Evolutionary conservation across 2,797 vertebrate genomes (phyloP).

Genomic region (Clarias fuscus): DNA sequence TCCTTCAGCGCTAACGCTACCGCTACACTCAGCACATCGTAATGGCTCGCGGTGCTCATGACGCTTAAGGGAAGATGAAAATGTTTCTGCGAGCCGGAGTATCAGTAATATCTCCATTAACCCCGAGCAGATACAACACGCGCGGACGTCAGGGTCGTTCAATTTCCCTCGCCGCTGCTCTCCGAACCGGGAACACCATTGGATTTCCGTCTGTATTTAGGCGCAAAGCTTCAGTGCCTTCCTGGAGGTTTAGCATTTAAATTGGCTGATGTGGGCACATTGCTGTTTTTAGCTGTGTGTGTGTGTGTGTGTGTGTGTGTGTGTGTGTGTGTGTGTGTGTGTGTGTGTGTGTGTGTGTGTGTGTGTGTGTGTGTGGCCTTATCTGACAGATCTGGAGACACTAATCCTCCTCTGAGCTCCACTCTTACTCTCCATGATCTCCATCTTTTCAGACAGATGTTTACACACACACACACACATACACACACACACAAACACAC

Average conservation of each 20-base stretch:
- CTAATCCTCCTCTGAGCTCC: neutral
- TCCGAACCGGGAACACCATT: neutral
- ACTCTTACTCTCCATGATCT: neutral
- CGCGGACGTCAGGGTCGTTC: conserved; percentile 5
- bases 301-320: no score
- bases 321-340: no score
- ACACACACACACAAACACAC: no score
- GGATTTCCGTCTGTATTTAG: conserved; percentile 10
- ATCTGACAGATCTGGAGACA: neutral
- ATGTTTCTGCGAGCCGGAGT: conserved; percentile 34
- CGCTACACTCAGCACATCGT: neutral
- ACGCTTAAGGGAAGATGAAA: conserved; percentile 42
- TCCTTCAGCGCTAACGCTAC: conserved; percentile 8
- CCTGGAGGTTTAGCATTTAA: conserved; percentile 28
- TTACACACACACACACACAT: neutral
- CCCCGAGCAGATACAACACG: conserved; percentile 37
- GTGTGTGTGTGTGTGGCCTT: conserved; percentile 10
- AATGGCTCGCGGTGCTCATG: neutral
- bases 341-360: neutral
- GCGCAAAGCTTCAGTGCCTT: neutral
- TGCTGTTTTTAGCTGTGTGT: neutral
- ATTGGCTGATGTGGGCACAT: conserved; percentile 2
- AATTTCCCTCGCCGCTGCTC: neutral
- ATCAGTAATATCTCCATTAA: conserved; percentile 50
- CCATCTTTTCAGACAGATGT: neutral